Evolutionary conservation across 2,888 invertebrate species (phyloP).

Genomic region (Papilio elwesi): DNA sequence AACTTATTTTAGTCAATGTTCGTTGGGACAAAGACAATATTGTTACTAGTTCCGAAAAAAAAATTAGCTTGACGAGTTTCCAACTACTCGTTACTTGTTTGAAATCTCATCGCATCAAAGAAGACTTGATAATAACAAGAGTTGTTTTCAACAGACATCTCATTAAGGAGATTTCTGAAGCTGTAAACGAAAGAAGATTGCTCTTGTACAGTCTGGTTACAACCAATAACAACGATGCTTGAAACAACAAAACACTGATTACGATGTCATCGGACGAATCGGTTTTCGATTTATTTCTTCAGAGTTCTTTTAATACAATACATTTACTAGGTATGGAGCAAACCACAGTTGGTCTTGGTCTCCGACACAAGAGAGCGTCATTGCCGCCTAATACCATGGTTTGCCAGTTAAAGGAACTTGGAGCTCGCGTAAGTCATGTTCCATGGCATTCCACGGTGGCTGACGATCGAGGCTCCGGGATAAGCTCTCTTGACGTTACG

Average conservation of each 20-base stretch:
- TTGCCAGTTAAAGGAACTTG: no score
- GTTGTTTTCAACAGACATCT: slow-evolving; percentile 2
- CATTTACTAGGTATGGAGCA: no score
- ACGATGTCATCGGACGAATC: no score
- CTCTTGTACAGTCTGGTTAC: not conserved
- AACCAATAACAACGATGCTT: not conserved
- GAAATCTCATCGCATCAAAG: slow-evolving; percentile 10
- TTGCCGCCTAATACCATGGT: no score
- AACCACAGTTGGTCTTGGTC: no score
- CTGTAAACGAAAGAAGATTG: slow-evolving; percentile 1
- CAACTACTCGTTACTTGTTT: not conserved
- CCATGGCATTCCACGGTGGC: no score
- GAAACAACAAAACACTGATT: not conserved
- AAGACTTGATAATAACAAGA: not conserved
- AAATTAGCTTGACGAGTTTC: slow-evolving; percentile 1
- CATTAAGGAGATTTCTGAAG: slow-evolving; percentile 1
- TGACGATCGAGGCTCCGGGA: no score
- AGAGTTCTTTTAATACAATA: no score
- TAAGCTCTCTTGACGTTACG: no score
- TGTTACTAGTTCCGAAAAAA: slow-evolving; percentile 1
- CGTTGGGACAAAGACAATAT: not conserved
- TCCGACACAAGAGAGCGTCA: no score
- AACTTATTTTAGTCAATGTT: not conserved
- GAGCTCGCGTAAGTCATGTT: no score
- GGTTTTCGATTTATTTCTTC: no score